Conservation (phyloP, 1,140 invertebrate species). For the Phocides pigmalion region DNA sequence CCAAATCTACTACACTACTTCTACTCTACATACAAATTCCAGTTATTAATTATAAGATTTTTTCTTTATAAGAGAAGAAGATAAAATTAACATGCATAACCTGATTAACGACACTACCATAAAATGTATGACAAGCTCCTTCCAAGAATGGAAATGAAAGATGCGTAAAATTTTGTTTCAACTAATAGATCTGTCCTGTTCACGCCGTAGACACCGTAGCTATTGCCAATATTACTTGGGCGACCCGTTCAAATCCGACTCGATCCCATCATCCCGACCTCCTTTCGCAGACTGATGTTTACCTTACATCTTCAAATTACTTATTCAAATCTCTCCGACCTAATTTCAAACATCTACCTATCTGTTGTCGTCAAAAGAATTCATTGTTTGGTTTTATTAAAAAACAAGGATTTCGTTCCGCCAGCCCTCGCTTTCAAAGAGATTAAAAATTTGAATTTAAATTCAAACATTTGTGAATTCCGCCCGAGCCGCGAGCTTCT, state of each 20-base stretch:
- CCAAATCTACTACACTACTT: too few relatives aligned
- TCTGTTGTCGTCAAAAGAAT: slow-evolving; percentile 38
- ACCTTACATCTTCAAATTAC: slow-evolving; percentile 63
- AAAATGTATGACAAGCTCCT: too few relatives aligned
- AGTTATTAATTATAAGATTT: too few relatives aligned
- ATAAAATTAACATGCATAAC: too few relatives aligned
- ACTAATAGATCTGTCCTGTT: slow-evolving; percentile 2
- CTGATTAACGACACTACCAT: too few relatives aligned
- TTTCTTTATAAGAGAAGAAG: too few relatives aligned
- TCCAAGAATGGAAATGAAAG: too few relatives aligned
- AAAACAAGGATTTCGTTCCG: slow-evolving; percentile 2
- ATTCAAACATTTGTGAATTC: neutral
- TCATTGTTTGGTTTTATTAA: slow-evolving; percentile 42
- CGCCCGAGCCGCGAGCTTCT: neutral
- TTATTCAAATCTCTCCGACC: slow-evolving; percentile 62
- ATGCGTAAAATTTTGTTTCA: neutral
- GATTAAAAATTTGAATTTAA: slow-evolving; percentile 21
- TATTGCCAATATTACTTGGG: slow-evolving; percentile 42
- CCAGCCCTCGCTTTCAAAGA: slow-evolving; percentile 3
- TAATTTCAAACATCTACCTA: slow-evolving; percentile 47
- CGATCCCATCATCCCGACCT: slow-evolving; percentile 50
- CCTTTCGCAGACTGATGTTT: slow-evolving; percentile 51
- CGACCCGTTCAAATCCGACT: slow-evolving; percentile 40
- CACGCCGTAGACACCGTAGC: slow-evolving; percentile 24
- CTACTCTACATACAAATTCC: too few relatives aligned